Base-by-base conservation (phyloP, 2,797 vertebrate species). In the Lateolabrax maculatus region DNA sequence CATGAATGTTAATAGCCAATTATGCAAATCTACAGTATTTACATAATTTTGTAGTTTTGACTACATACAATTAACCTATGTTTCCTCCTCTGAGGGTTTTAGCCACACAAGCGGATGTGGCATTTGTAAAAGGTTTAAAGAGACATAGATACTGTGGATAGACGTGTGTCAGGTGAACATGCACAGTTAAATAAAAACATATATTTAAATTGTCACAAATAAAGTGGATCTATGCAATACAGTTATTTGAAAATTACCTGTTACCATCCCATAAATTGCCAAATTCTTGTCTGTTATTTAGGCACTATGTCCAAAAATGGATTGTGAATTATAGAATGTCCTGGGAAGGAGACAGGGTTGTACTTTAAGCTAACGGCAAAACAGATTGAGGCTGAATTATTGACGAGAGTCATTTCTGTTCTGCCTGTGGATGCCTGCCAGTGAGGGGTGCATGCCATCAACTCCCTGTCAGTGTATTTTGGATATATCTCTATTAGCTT, bases 361-460 rank as follows among this genome's bases (percentile, higher is more conserved):
- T 85, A 89, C 81, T 90, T 89, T 75, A 76, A 90, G 88, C 92
- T 94, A 77, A 89, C 62, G 89, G 92, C 88, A 71, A 91, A 93
- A 94, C 93, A 94, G 94, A 94, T 91, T 93, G 93, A 76, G 80
- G 84, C 78, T 94, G 87, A 94, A 94, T 95, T 94, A 94, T 95
- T 94, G 92, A 95, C 79, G 76, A 92, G 80, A 87, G 89, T 89
- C 86, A 84, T 90, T 91, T 92, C 81, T 91, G 90, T 93, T 87
- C n/a, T 90, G 88, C 86, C 83, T 49, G 70, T 87, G 87, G 86
- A 90, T 79, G 88, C 70, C 66, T 91, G 88, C 87, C 84, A 88
- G 85, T 56, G 79, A 84, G 37, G 68, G 75, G 64, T 36, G 81
- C 95, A 95, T 95, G 87, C 93, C 84, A 88, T 81, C 77, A 71